Base-by-base conservation (phyloP, 2,888 invertebrate species). In the Electrophaes corylata region DNA sequence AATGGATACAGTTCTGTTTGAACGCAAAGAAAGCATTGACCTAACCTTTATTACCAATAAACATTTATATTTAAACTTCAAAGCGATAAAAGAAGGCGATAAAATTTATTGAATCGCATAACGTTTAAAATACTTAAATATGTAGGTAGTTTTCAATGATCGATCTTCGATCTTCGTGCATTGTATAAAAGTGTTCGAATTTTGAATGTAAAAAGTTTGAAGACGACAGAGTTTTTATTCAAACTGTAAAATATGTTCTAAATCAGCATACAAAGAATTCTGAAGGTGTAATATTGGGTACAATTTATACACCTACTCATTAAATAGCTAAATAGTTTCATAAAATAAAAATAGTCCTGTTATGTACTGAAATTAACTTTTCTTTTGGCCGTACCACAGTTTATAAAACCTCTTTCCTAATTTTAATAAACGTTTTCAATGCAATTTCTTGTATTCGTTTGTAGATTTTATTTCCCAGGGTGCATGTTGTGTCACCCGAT, bases 371-470 rank as follows among this genome's bases (percentile, higher is more conserved):
- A n/a, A n/a, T n/a, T n/a, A n/a, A n/a, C n/a, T n/a, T n/a, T n/a
- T n/a, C n/a, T n/a, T n/a, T n/a, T n/a, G n/a, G n/a, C n/a, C n/a
- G n/a, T n/a, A n/a, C n/a, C n/a, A n/a, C n/a, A n/a, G n/a, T n/a
- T n/a, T n/a, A 0, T 31, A 31, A 31, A 31, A 2, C n/a, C n/a
- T n/a, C n/a, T n/a, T n/a, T n/a, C n/a, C n/a, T n/a, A n/a, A n/a
- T n/a, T n/a, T n/a, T n/a, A n/a, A n/a, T n/a, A 71, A 69, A 65
- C 65, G 60, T 60, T 71, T 64, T 56, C 64, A 62, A 70, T 65
- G 74, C 73, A 76, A 78, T 77, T 72, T 18, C 73, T 73, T 77
- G 78, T 79, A 76, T 76, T 72, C 75, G 71, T 49, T 66, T 69
- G 63, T 52, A 64, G 67, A 72, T 64, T 69, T 66, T 70, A 62